Conservation (phyloP, 2,113 vertebrate genomes). For the Nothoprocta perdicaria region DNA sequence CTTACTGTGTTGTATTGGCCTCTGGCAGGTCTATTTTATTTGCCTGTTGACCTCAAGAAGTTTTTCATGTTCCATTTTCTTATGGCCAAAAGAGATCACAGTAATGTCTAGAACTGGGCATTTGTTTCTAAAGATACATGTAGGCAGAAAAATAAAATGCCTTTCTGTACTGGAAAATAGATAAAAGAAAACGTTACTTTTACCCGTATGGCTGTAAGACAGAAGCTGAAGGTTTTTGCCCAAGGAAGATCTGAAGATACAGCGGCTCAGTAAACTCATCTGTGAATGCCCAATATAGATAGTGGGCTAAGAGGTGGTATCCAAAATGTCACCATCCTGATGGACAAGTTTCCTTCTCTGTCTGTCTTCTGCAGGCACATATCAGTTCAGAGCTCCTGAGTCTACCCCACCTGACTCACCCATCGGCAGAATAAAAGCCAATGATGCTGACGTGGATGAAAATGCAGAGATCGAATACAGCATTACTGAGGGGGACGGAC, state of each 20-base stretch:
- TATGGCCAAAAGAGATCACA: background rate
- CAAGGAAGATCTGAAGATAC: background rate
- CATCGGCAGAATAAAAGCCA: constrained; percentile 87
- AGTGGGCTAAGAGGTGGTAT: background rate
- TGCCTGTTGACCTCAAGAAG: background rate
- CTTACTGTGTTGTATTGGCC: background rate
- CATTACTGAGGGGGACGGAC: constrained; percentile 88
- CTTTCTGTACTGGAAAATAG: background rate
- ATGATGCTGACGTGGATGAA: constrained; percentile 87
- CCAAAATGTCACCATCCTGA: background rate
- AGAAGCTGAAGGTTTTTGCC: background rate
- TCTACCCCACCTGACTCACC: constrained; percentile 78
- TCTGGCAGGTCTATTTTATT: background rate
- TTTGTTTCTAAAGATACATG: background rate
- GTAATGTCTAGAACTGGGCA: background rate
- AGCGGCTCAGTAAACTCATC: rapidly evolving
- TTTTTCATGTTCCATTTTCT: background rate
- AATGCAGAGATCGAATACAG: constrained; percentile 92
- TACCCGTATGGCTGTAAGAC: background rate
- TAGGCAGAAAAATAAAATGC: background rate
- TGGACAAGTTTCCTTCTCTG: background rate
- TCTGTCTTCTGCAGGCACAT: constrained; percentile 79
- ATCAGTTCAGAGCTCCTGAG: constrained; percentile 89
- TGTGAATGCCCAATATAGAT: background rate
- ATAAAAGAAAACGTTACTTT: background rate